Evolutionary conservation across 1,140 invertebrate genomes (phyloP).

Genomic region (Gryllus bimaculatus): DNA sequence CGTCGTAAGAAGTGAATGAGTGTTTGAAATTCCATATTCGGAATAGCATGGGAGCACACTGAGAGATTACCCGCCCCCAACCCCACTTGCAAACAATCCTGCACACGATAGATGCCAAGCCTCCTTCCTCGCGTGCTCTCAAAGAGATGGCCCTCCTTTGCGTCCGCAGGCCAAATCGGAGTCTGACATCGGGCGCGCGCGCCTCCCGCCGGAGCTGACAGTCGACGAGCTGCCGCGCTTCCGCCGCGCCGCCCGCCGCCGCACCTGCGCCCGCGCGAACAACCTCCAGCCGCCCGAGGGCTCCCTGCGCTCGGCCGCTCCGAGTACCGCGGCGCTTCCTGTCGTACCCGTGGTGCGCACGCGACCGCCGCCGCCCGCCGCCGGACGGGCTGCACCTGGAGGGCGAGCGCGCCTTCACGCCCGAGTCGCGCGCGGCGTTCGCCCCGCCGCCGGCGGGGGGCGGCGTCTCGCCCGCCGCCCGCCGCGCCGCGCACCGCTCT

Average conservation of each 20-base stretch:
- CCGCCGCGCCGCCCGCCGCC: constrained; percentile 36
- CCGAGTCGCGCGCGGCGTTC: constrained; percentile 32
- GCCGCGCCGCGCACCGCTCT: background rate
- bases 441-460: background rate
- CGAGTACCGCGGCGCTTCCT: constrained; percentile 34
- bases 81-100: too few species aligned
- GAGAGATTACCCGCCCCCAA: too few species aligned
- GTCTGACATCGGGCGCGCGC: background rate
- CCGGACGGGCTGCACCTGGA: constrained; percentile 5
- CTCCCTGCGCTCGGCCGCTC: constrained; percentile 27
- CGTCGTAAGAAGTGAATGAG: too few species aligned
- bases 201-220: constrained; percentile 40
- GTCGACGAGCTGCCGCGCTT: constrained; percentile 44
- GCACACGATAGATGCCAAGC: too few species aligned
- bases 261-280: constrained; percentile 30
- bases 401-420: constrained; percentile 28
- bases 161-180: background rate
- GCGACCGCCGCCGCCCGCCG: background rate
- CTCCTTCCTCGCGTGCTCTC: too few species aligned
- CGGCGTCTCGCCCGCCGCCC: too few species aligned
- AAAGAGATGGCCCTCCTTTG: too few species aligned
- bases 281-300: constrained; percentile 27
- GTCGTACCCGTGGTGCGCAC: constrained; percentile 17
- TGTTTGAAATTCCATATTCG: too few species aligned
- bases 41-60: too few species aligned